Percentiles rank a stretch among this genome's conserved stretches.
These are phyloP conservation scores for Stenodema calcarata DNA, from an alignment of 2,888 invertebrate genomes.

Conservation along the genomic window DNA sequence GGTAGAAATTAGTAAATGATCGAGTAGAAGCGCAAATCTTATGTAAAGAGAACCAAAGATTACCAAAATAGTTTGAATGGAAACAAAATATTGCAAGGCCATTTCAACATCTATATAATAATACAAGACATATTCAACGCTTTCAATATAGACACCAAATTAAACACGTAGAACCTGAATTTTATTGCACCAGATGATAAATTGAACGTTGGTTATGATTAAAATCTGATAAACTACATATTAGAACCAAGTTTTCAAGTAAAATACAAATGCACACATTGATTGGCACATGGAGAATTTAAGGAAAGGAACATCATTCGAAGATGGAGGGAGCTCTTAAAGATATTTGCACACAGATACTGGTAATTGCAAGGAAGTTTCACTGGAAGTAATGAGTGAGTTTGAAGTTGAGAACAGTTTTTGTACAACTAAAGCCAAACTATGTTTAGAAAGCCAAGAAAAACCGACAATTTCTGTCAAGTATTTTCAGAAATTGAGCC, in stretches of 20 bases:
- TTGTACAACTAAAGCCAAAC: background rate
- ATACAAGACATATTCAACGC: too few species aligned
- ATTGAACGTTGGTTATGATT: background rate
- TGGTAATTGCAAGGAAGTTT: background rate
- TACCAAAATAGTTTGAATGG: too few species aligned
- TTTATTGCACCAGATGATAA: background rate
- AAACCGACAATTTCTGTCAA: background rate
- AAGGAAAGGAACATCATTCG: background rate
- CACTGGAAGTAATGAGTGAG: too few species aligned
- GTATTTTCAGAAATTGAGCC: too few species aligned
- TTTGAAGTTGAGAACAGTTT: background rate
- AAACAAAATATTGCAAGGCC: too few species aligned
- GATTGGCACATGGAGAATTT: background rate
- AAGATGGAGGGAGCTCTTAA: background rate
- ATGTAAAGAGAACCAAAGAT: too few species aligned
- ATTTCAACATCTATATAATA: too few species aligned
- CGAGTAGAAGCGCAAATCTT: too few species aligned
- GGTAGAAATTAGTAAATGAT: too few species aligned
- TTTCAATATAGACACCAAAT: background rate
- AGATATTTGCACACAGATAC: background rate
- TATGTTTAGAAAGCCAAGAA: background rate
- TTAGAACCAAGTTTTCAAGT: background rate
- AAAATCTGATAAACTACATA: background rate
- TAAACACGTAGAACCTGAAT: background rate
- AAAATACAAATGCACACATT: background rate